phyloP scores from a whole-genome alignment of 2,797 vertebrate species.

The Cuniculus paca region DNA sequence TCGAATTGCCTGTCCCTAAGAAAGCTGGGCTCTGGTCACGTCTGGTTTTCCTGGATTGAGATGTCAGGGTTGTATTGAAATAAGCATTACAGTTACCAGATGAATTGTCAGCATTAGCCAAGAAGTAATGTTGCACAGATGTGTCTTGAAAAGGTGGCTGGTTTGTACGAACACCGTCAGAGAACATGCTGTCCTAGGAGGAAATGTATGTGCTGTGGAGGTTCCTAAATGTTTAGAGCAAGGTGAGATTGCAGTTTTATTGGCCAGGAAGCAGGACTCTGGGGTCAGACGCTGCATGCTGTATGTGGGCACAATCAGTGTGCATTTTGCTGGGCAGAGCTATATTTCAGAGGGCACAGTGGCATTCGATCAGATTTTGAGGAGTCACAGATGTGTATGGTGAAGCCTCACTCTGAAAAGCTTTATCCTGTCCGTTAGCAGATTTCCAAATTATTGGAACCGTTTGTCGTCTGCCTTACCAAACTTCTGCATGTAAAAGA shows the following conservation, averaged over 20 bases:
- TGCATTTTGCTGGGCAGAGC: background rate
- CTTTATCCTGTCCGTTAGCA: background rate
- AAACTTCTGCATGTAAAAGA: background rate
- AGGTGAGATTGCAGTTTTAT: background rate
- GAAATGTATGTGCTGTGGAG: background rate
- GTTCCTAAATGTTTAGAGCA: background rate
- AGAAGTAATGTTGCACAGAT: background rate
- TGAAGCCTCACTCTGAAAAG: background rate
- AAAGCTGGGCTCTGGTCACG: background rate
- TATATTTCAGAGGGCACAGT: background rate
- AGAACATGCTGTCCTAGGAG: background rate
- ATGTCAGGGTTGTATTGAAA: background rate
- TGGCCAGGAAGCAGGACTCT: background rate
- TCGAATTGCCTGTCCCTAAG: background rate
- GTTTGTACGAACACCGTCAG: background rate
- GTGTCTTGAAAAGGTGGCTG: background rate
- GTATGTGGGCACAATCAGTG: slow-evolving; percentile 62
- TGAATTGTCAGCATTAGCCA: background rate
- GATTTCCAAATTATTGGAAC: background rate
- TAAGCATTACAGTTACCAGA: background rate
- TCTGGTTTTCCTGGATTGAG: background rate
- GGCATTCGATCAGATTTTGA: background rate
- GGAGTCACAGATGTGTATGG: background rate
- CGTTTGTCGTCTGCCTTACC: background rate
- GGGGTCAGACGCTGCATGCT: slow-evolving; percentile 64